phyloP scores from a whole-genome alignment of 2,888 invertebrate genomes.

The Aphidius colemani region DNA sequence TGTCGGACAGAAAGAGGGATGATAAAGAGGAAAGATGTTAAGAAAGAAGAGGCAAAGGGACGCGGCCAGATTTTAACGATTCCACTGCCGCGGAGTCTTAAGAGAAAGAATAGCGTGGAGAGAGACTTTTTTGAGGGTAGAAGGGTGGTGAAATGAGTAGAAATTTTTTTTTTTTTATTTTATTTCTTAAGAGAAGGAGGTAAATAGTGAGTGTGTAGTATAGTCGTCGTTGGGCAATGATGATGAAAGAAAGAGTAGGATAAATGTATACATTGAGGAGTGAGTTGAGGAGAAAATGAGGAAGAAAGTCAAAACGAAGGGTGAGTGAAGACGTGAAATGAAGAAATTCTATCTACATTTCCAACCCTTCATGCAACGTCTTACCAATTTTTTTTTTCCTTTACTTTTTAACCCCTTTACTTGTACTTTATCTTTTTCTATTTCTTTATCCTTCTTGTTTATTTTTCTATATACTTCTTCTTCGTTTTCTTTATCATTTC shows the following conservation, averaged over 20 bases:
- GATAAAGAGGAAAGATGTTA: conserved; percentile 30
- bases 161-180: too few relatives aligned
- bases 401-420: conserved; percentile 36
- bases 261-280: neutral
- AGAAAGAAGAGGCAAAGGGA: conserved; percentile 29
- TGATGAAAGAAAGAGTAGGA: conserved; percentile 23
- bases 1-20: conserved; percentile 29
- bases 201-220: conserved; percentile 24
- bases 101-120: conserved; percentile 58
- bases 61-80: conserved; percentile 62
- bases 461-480: conserved; percentile 31
- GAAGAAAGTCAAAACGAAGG: conserved; percentile 27
- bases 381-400: conserved; percentile 40
- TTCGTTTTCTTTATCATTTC: conserved; percentile 21
- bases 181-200: too few relatives aligned
- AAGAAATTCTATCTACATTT: conserved; percentile 69
- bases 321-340: conserved; percentile 61
- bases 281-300: conserved; percentile 25
- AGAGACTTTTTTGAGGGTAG: conserved; percentile 50
- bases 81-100: conserved; percentile 61
- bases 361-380: conserved; percentile 61
- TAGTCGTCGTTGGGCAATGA: conserved; percentile 27
- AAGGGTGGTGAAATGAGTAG: conserved; percentile 36
- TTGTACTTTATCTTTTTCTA: conserved; percentile 32
- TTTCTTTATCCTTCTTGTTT: conserved; percentile 34